These are phyloP conservation scores for Acanthis flammea DNA, from an alignment of 2,797 vertebrate species.

Conservation along the genomic window DNA sequence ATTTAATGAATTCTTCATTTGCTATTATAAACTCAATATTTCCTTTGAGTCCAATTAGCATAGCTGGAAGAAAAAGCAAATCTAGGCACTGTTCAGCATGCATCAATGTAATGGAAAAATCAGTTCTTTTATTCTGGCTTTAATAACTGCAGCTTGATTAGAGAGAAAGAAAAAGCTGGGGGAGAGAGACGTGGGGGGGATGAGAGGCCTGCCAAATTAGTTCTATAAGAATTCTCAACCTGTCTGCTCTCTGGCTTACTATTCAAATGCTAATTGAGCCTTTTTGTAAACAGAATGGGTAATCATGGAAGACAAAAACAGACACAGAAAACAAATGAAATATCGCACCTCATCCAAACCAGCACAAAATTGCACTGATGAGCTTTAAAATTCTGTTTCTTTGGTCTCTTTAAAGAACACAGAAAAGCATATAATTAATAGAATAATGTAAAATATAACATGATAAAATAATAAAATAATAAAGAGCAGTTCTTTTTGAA, in stretches of 20 bases:
- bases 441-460: conserved; percentile 75
- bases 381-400: conserved; percentile 69
- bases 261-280: conserved; percentile 84
- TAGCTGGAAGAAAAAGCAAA: conserved; percentile 78
- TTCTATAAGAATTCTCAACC: conserved; percentile 83
- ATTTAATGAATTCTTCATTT: conserved; percentile 80
- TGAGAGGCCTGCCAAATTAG: conserved; percentile 78
- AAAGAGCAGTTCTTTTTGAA: conserved; percentile 73
- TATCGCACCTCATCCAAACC: conserved; percentile 75
- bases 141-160: conserved; percentile 82
- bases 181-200: conserved; percentile 48
- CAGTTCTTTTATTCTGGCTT: conserved; percentile 79
- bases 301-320: conserved; percentile 81
- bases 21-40: conserved; percentile 81
- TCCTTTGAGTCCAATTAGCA: conserved; percentile 84
- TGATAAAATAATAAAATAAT: conserved; percentile 74
- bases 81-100: conserved; percentile 74
- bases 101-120: conserved; percentile 79
- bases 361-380: conserved; percentile 72
- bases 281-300: conserved; percentile 83
- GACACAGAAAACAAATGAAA: conserved; percentile 78
- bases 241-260: conserved; percentile 77
- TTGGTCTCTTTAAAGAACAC: conserved; percentile 48
- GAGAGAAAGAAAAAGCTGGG: conserved; percentile 68
- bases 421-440: conserved; percentile 72